These are phyloP conservation scores for Brachionus asplanchnoidis DNA, from an alignment of 1,140 invertebrate species.

Conservation along the genomic window DNA sequence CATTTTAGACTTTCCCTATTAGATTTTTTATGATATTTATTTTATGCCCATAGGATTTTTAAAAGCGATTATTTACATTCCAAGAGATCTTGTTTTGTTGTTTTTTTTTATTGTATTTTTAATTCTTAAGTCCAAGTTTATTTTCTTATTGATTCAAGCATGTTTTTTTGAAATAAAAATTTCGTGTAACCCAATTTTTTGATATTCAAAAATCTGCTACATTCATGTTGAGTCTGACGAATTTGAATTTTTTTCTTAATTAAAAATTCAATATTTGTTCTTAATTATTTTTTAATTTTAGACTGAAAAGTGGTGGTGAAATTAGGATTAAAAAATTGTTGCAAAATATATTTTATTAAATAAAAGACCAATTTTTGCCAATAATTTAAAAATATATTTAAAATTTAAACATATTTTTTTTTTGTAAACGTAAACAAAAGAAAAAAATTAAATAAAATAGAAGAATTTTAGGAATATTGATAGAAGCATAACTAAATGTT, in stretches of 20 bases:
- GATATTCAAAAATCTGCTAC: background rate
- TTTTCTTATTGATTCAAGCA: background rate
- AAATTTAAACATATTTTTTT: too few species aligned
- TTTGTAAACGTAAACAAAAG: too few species aligned
- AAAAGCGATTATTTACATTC: background rate
- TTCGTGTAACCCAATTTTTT: background rate
- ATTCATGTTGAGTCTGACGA: background rate
- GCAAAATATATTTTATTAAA: too few species aligned
- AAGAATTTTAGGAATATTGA: too few species aligned
- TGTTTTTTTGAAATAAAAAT: background rate
- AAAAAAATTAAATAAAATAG: too few species aligned
- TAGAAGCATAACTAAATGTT: too few species aligned
- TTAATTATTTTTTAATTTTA: background rate
- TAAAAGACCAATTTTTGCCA: too few species aligned
- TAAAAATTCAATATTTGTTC: too few species aligned
- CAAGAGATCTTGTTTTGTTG: background rate
- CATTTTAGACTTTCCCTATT: background rate
- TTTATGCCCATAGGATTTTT: background rate
- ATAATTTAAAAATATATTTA: too few species aligned
- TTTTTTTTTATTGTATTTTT: background rate
- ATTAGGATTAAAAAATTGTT: background rate
- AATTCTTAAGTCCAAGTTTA: background rate
- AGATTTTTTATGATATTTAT: background rate
- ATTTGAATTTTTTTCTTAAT: too few species aligned
- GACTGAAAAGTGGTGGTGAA: background rate